Base-by-base conservation (phyloP, 2,888 invertebrate genomes). In the Petrolisthes manimaculis region DNA sequence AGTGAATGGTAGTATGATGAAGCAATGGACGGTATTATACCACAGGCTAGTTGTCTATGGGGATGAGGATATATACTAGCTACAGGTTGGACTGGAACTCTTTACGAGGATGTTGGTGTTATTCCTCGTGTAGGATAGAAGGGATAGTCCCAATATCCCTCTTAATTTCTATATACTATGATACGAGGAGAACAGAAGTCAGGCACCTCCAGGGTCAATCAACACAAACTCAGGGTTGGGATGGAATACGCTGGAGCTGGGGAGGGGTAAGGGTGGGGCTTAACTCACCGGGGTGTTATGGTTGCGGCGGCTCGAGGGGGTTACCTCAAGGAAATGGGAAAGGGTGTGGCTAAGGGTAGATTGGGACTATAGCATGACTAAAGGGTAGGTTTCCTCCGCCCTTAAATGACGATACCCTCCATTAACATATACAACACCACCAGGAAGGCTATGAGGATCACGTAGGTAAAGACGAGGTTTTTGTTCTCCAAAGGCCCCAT, bases 371-470 rank as follows among this genome's bases (percentile, higher is more conserved):
- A 86, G 81, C 69, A 71, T 71, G 71, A n/a, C 71, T 71, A 5
- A 12, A n/a, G 9, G 9, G 9, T 6, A 71, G 5, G n/a, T 75
- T 80, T 71, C 82, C 56, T 24, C 75, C 78, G 24, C n/a, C 9
- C 61, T 84, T 86, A 90, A 56, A 88, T 86, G 18, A 90, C 61
- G 37, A 90, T 61, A 69, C 90, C 90, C 84, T 90, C 90, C 80
- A 90, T 51, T 5, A 90, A 14, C 86, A 90, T 86, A 83, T 90
- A 90, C n/a, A 90, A 75, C 75, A 90, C 90, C n/a, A 90, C 77
- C 77, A 90, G 61, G 79, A 90, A 90, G 18, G 69, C 74, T n/a
- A 90, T 75, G 53, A 90, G 90, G 74, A 90, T 90, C 54, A 84
- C 83, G 77, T 89, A 90, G 21, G 88, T 90, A 67, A 84, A 82